Conservation (phyloP, 1,140 invertebrate species). For the Cherax quadricarinatus region DNA sequence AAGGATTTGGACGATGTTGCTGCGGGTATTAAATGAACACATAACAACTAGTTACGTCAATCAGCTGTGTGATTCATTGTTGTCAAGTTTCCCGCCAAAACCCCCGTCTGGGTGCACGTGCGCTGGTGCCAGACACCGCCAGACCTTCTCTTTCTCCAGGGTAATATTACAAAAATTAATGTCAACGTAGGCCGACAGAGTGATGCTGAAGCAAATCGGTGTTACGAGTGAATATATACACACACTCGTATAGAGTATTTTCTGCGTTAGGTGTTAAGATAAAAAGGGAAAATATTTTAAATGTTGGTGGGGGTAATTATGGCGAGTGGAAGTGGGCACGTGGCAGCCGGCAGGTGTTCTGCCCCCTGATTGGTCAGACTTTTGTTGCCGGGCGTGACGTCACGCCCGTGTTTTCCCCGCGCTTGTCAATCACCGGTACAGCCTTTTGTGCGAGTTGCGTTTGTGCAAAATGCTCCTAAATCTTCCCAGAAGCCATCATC, state of each 20-base stretch:
- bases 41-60: slow-evolving; percentile 2
- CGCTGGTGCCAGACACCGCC: neutral
- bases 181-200: too few relatives aligned
- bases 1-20: neutral
- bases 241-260: too few relatives aligned
- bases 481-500: too few relatives aligned
- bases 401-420: neutral
- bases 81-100: neutral
- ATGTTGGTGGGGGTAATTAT: too few relatives aligned
- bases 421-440: neutral
- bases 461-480: too few relatives aligned
- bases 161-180: too few relatives aligned
- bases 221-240: too few relatives aligned
- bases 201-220: too few relatives aligned
- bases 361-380: neutral
- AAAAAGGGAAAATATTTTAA: too few relatives aligned
- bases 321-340: neutral
- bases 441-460: too few relatives aligned
- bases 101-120: neutral
- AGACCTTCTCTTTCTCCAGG: neutral
- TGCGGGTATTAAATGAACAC: neutral
- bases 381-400: neutral
- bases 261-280: too few relatives aligned
- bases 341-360: neutral
- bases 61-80: slow-evolving; percentile 7